Conservation (phyloP, 1,140 invertebrate species). For the Papilio helenus region DNA sequence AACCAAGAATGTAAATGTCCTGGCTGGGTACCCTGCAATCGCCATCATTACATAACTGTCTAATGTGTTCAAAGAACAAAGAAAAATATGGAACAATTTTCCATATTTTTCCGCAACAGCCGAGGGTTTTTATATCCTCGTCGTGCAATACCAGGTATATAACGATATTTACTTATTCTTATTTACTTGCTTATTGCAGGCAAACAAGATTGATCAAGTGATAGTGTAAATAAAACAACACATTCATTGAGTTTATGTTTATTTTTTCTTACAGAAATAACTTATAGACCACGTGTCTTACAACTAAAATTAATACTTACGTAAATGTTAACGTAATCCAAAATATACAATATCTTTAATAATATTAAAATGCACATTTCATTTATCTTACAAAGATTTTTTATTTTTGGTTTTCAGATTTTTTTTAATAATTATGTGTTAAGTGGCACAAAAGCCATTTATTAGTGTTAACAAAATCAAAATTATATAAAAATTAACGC, state of each 20-base stretch:
- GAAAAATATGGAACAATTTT: no score
- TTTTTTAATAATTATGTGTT: conserved; percentile 20
- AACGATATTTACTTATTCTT: no score
- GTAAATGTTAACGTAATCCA: conserved; percentile 43
- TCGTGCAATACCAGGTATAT: no score
- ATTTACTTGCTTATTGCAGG: no score
- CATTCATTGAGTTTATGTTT: conserved; percentile 42
- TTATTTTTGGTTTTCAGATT: conserved; percentile 37
- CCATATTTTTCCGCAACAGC: no score
- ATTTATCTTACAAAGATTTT: conserved; percentile 20
- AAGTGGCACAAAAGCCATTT: conserved; percentile 11
- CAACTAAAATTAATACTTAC: conserved; percentile 57
- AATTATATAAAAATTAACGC: conserved; percentile 46
- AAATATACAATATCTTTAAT: conserved; percentile 32
- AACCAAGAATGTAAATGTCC: no score
- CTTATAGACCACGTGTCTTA: conserved; percentile 81
- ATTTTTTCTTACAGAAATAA: conserved; percentile 55
- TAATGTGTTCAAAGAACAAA: no score
- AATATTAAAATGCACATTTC: conserved; percentile 33
- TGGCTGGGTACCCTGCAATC: no score
- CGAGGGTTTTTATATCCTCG: no score
- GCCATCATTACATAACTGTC: no score
- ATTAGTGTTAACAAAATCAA: background rate
- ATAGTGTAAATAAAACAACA: conserved; percentile 55
- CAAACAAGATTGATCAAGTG: no score